Conservation (phyloP, 2,888 invertebrate species). For the Pseudolycoriella hygida region DNA sequence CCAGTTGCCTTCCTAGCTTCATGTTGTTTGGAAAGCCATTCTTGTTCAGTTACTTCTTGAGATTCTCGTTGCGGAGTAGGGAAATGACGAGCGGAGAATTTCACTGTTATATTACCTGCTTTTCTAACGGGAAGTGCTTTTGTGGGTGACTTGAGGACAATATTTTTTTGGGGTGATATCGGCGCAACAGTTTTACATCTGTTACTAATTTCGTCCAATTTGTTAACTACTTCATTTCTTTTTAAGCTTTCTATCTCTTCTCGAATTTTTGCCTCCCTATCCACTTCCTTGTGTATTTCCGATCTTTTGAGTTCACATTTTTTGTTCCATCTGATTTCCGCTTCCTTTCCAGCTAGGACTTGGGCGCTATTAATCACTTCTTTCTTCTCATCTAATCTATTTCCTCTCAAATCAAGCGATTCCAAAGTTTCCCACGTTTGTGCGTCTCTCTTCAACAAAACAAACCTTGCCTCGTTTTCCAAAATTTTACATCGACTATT, state of each 20-base stretch:
- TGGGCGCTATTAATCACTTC: slow-evolving; percentile 38
- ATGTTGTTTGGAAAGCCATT: slow-evolving; percentile 65
- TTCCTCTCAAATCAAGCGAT: slow-evolving; percentile 34
- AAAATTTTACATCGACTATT: slow-evolving; percentile 46
- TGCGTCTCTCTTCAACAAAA: slow-evolving; percentile 41
- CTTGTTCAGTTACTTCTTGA: slow-evolving; percentile 47
- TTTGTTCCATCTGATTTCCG: slow-evolving; percentile 33
- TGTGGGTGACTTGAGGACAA: slow-evolving; percentile 11
- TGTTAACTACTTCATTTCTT: slow-evolving; percentile 11
- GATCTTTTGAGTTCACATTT: slow-evolving; percentile 38
- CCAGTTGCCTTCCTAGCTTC: slow-evolving; percentile 49
- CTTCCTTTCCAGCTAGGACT: slow-evolving; percentile 33
- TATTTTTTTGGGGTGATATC: background rate
- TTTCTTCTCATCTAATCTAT: slow-evolving; percentile 37
- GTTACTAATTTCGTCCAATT: slow-evolving; percentile 6
- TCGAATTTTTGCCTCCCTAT: slow-evolving; percentile 33
- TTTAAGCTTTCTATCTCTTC: slow-evolving; percentile 37
- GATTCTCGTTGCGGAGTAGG: slow-evolving; percentile 71
- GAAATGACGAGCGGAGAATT: slow-evolving; percentile 57
- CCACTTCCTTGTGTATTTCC: slow-evolving; percentile 32
- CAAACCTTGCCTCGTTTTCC: slow-evolving; percentile 42
- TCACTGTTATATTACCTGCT: slow-evolving; percentile 39
- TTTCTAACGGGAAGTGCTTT: slow-evolving; percentile 39
- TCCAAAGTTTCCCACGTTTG: slow-evolving; percentile 39
- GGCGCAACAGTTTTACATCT: slow-evolving; percentile 7